Base-by-base conservation (phyloP, 1,140 invertebrate species). In the Lordiphosa collinella region DNA sequence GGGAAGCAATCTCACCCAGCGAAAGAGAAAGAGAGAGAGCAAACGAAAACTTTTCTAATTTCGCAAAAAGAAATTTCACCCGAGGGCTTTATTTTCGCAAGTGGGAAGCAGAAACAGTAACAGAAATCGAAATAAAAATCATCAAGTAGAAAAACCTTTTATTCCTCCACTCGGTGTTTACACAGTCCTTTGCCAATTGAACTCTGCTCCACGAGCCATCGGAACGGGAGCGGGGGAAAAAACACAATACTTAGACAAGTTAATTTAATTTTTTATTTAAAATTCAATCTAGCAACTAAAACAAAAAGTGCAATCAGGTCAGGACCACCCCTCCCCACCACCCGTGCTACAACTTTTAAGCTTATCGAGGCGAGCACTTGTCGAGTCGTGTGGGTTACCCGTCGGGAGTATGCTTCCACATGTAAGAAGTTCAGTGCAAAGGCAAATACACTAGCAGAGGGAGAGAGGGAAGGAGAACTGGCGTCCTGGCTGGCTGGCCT, bases 181-280 rank as follows among this genome's bases (percentile, higher is more conserved):
- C 82, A 74, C 60, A 86, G 72, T 86, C 82, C 73, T 76, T 56
- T 84, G 78, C 78, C 78, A 84, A 84, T 84, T 78, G 78, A 84
- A 85, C 78, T 84, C 84, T 84, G 80, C 69, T 41, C 51, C 55
- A 46, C 38, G 56, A 54, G 51, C 53, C 56, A 66, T 51, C 61
- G 56, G 62, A 61, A 38, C 44, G 48, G 12, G 29, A 14, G 18
- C n/a, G 3, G 10, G 3, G n/a, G 12, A 36, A 16, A 50, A 71
- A 75, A 74, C 66, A 62, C 68, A 85, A 85, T 85, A 85, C 79
- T 85, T 85, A 85, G 56, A 52, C 60, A 58, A 72, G 80, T 80
- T 73, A 76, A 86, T 80, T 73, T 86, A 80, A 86, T 86, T 86
- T 86, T 75, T 73, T 86, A 86, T 86, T 85, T 86, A 86, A 86